A percentile compares a stretch with the other conserved stretches of the same genome.
Conservation (phyloP, 2,888 invertebrate species). For the Anoncus sp. region DNA sequence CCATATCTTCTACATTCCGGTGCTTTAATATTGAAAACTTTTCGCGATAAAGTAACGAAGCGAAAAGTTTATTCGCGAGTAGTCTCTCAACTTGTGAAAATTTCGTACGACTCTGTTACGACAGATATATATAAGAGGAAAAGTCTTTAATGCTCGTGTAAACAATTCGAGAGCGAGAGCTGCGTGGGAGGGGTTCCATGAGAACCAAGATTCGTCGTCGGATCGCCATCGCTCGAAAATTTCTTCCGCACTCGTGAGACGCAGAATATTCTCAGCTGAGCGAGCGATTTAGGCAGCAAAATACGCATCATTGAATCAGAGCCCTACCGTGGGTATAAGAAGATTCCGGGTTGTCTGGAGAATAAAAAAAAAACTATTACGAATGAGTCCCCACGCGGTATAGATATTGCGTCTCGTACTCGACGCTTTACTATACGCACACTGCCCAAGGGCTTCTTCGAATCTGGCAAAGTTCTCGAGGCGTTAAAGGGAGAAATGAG, state of each 20-base stretch:
- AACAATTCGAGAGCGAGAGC: conserved; percentile 6
- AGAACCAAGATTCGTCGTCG: conserved; percentile 3
- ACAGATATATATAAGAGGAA: conserved; percentile 19
- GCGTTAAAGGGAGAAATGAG: conserved; percentile 25
- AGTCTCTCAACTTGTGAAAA: conserved; percentile 15
- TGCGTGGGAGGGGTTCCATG: not conserved
- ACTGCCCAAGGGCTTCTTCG: conserved; percentile 33
- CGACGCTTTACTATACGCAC: conserved; percentile 18
- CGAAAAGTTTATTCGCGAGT: not conserved
- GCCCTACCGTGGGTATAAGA: not conserved
- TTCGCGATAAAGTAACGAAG: not conserved
- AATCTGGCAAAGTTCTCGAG: conserved; percentile 36
- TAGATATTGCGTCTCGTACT: not conserved
- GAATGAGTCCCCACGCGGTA: conserved; percentile 9
- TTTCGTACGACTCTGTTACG: conserved; percentile 6
- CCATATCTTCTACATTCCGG: not conserved
- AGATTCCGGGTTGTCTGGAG: conserved; percentile 14
- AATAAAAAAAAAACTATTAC: conserved; percentile 11
- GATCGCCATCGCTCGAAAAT: not conserved
- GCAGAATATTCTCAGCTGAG: conserved; percentile 28
- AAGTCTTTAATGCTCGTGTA: conserved; percentile 29
- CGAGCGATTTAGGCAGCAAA: conserved; percentile 30
- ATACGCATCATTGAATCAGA: conserved; percentile 19
- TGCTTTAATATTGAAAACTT: conserved; percentile 1
- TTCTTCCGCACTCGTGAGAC: conserved; percentile 7